These are phyloP conservation scores for Trypoxylus dichotomus DNA, from an alignment of 1,140 invertebrate species.

Conservation along the genomic window DNA sequence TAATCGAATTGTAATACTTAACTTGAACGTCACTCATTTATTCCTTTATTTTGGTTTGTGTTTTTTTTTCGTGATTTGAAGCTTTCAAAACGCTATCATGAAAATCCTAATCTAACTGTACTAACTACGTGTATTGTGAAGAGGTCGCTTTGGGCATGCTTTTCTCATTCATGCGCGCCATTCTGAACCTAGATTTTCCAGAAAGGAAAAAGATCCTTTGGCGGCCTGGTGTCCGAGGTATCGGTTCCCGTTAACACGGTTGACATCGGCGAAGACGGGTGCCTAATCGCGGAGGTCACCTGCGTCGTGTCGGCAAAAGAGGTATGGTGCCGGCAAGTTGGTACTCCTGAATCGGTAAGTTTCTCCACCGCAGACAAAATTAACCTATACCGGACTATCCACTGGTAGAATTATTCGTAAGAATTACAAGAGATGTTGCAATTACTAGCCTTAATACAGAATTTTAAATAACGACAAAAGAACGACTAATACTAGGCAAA, in stretches of 20 bases:
- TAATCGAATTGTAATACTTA: not conserved
- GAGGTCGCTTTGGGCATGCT: conserved; percentile 20
- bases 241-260: conserved; percentile 48
- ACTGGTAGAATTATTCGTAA: no score
- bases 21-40: not conserved
- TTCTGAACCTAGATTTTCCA: conserved; percentile 47
- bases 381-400: no score
- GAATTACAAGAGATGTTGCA: no score
- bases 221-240: conserved; percentile 38
- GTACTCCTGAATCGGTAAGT: conserved; percentile 46
- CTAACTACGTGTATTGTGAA: not conserved
- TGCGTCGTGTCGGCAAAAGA: conserved; percentile 47
- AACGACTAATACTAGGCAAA: no score
- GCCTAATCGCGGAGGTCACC: conserved; percentile 43
- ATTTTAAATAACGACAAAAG: no score
- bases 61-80: not conserved
- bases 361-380: conserved; percentile 27
- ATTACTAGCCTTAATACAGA: no score
- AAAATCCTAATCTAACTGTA: not conserved
- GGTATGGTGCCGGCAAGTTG: conserved; percentile 49
- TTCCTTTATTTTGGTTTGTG: not conserved
- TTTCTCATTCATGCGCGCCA: conserved; percentile 30
- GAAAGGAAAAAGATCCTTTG: conserved; percentile 44
- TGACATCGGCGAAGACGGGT: conserved; percentile 43
- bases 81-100: not conserved